phyloP scores from a whole-genome alignment of 2,797 vertebrate species.

The Gallinago nigripennis region DNA sequence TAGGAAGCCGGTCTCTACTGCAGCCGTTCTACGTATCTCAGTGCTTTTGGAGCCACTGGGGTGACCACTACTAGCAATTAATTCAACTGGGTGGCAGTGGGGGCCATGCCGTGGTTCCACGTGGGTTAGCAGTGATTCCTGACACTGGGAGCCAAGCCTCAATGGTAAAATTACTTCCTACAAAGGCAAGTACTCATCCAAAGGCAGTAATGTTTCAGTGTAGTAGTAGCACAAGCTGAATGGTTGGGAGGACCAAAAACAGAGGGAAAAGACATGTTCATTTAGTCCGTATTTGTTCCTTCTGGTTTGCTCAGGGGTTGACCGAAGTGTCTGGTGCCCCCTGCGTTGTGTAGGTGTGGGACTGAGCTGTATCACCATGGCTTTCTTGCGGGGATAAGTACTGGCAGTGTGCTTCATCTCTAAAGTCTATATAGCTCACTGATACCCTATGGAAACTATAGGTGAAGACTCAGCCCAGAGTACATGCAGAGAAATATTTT shows the following conservation, averaged over 20 bases:
- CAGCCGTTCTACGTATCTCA: not conserved
- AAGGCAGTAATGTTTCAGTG: not conserved
- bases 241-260: not conserved
- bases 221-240: not conserved
- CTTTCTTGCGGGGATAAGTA: not conserved
- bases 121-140: not conserved
- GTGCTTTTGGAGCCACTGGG: not conserved
- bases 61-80: not conserved
- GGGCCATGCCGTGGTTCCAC: not conserved
- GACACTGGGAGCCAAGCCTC: not conserved
- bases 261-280: not conserved
- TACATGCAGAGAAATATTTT: not conserved
- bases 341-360: accelerated
- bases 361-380: accelerated
- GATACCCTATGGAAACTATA: accelerated
- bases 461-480: not conserved
- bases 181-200: not conserved
- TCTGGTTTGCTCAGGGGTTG: not conserved
- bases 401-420: not conserved
- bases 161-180: not conserved
- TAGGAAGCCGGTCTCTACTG: not conserved
- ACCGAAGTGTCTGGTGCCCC: not conserved
- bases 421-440: accelerated
- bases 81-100: not conserved
- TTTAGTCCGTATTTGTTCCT: not conserved